These are phyloP conservation scores for rabbit (Oryctolagus cuniculus) DNA, from an alignment of 2,113 vertebrate species.

Conservation along the genomic window DNA sequence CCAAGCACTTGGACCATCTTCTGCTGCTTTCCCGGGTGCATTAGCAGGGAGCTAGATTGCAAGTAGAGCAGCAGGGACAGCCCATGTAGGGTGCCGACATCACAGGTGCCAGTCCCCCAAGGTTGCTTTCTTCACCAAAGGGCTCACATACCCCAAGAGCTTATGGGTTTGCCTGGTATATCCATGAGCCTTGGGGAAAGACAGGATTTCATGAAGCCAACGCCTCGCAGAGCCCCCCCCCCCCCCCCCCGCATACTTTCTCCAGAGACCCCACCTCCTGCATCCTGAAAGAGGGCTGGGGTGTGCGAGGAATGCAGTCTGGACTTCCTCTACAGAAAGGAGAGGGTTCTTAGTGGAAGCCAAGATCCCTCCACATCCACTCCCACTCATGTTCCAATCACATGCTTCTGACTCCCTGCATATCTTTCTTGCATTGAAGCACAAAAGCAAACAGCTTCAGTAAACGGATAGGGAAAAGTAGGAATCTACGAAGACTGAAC, in stretches of 20 bases:
- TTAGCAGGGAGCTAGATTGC: no score
- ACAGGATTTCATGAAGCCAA: neutral
- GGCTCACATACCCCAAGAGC: neutral
- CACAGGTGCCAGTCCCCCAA: no score
- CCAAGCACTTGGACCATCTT: no score
- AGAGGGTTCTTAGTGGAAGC: neutral
- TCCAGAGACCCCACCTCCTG: neutral
- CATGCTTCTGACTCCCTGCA: constrained; percentile 22
- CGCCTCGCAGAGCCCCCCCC: neutral
- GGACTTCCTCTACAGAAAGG: neutral
- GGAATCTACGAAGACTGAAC: neutral
- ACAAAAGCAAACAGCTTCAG: neutral
- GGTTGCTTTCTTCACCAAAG: neutral
- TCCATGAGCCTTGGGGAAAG: neutral
- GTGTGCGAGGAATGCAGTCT: neutral
- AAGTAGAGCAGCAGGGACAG: no score
- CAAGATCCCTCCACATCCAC: neutral
- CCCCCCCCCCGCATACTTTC: neutral
- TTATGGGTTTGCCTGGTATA: neutral
- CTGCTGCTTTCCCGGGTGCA: no score
- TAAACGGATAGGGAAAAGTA: neutral
- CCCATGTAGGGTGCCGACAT: no score
- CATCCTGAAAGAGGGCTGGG: neutral
- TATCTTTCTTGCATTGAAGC: neutral
- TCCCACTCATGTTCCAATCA: neutral